A percentile compares a stretch with the other conserved stretches of the same genome.
These are phyloP conservation scores for Phrynosoma blainvillii DNA, from an alignment of 2,113 vertebrate genomes.

Conservation along the genomic window DNA sequence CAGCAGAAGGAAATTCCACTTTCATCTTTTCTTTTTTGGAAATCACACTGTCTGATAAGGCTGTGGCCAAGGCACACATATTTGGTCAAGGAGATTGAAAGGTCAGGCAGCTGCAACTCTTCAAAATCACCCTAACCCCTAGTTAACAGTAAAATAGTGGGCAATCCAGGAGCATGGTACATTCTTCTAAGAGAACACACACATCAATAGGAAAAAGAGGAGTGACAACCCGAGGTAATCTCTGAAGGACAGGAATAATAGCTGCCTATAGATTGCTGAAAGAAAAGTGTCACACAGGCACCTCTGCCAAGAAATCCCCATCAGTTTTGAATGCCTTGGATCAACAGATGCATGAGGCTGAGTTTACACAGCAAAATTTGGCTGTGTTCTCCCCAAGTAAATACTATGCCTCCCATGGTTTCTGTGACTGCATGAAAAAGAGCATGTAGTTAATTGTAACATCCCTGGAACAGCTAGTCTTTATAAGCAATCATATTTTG, in stretches of 20 bases:
- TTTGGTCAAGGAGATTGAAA: background rate
- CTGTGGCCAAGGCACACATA: background rate
- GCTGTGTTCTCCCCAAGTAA: background rate
- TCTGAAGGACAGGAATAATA: too few species aligned
- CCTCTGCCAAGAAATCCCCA: background rate
- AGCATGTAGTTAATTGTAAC: background rate
- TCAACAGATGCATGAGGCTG: background rate
- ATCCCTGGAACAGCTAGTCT: background rate
- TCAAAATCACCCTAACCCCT: background rate
- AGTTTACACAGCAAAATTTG: background rate
- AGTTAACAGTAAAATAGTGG: background rate
- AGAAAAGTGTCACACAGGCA: background rate
- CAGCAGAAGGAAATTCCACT: constrained; percentile 75
- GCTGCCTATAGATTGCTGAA: background rate
- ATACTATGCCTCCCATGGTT: background rate
- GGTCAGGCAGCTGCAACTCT: background rate
- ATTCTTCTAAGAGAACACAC: background rate
- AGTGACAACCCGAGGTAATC: background rate
- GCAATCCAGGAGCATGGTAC: background rate
- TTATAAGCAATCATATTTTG: background rate
- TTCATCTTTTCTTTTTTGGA: constrained; percentile 17
- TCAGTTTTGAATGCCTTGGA: background rate
- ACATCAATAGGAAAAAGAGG: background rate
- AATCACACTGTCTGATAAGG: constrained; percentile 22
- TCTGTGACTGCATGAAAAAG: background rate